These are phyloP conservation scores for Aricia artaxerxes DNA, from an alignment of 2,888 invertebrate species.

Conservation along the genomic window DNA sequence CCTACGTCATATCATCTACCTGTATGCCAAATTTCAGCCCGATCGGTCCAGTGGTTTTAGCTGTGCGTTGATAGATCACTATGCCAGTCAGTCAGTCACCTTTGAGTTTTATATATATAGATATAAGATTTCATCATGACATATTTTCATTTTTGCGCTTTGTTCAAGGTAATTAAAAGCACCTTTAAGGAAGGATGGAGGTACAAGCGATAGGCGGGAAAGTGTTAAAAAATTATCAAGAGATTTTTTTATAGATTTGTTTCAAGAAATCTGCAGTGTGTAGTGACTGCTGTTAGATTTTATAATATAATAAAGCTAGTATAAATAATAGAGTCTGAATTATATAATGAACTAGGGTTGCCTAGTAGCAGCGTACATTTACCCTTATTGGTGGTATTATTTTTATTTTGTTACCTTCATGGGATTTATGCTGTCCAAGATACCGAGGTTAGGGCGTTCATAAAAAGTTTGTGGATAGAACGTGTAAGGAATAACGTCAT, in stretches of 20 bases:
- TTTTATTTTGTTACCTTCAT: conserved; percentile 32
- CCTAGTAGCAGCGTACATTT: neutral
- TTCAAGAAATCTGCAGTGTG: neutral
- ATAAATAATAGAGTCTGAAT: neutral
- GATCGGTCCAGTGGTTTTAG: too few species aligned
- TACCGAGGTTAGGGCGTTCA: conserved; percentile 66
- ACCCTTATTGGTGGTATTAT: neutral
- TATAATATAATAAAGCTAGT: neutral
- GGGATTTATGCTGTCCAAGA: conserved; percentile 57
- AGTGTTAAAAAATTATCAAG: neutral
- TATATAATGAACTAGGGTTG: too few species aligned
- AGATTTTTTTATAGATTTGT: neutral
- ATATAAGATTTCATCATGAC: neutral
- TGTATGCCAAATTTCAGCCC: too few species aligned
- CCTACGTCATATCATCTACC: too few species aligned
- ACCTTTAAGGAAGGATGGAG: too few species aligned
- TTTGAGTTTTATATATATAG: too few species aligned
- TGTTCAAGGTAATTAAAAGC: neutral
- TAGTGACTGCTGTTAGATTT: neutral
- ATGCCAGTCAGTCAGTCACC: too few species aligned
- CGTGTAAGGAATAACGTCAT: conserved; percentile 79
- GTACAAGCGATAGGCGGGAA: neutral
- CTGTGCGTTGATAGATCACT: too few species aligned
- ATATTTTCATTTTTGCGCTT: neutral
- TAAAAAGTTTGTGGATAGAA: conserved; percentile 76